Conservation (phyloP, 2,113 vertebrate species). For the Grammomys surdaster region DNA sequence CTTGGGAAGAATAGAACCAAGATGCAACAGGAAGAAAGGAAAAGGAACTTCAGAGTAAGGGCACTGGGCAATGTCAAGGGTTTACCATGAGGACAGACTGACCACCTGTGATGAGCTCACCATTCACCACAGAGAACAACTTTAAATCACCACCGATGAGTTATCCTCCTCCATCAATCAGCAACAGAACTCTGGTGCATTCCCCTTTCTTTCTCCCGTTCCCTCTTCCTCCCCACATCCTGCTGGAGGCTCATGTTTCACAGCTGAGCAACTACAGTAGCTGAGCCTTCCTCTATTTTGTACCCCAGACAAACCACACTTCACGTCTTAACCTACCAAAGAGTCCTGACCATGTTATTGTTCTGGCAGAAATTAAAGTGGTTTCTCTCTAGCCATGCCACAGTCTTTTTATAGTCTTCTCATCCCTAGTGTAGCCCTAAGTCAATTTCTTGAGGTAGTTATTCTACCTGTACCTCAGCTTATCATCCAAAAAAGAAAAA, state of each 20-base stretch:
- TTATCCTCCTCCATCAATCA: neutral
- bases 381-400: neutral
- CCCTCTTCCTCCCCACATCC: neutral
- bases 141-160: neutral
- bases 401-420: neutral
- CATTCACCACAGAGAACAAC: neutral
- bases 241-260: neutral
- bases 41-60: conserved; percentile 26
- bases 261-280: neutral
- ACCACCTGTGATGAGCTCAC: conserved; percentile 4
- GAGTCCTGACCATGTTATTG: neutral
- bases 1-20: neutral
- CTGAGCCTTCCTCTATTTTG: neutral
- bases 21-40: neutral
- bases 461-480: neutral
- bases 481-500: neutral
- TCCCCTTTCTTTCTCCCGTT: neutral
- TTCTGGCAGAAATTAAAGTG: neutral
- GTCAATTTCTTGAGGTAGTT: neutral
- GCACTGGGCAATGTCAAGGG: neutral
- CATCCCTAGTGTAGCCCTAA: neutral
- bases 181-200: neutral
- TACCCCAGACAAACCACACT: neutral
- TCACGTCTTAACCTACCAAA: neutral
- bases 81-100: neutral